phyloP scores from a whole-genome alignment of 2,888 invertebrate species.

The Epicampocera succincta region DNA sequence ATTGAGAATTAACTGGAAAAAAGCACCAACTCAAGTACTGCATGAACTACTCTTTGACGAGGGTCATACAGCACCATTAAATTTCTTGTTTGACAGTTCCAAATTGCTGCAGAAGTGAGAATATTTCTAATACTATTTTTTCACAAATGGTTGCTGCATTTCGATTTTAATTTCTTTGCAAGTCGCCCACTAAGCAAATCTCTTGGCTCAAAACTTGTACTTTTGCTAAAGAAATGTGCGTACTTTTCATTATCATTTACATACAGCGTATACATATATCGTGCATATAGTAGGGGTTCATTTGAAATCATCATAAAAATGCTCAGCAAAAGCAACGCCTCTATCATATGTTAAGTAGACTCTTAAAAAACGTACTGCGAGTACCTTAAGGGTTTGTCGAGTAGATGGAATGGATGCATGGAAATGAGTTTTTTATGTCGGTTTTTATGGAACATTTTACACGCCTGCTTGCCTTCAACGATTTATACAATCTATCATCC shows the following conservation, averaged over 20 bases:
- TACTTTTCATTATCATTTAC: slow-evolving; percentile 39
- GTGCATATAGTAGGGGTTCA: slow-evolving; percentile 3
- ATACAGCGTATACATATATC: not conserved
- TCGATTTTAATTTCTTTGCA: not conserved
- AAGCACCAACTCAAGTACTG: no score
- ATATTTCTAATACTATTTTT: no score
- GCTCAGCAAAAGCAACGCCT: slow-evolving; percentile 1
- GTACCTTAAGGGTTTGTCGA: slow-evolving; percentile 39
- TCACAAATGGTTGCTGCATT: no score
- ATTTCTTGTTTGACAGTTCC: not conserved
- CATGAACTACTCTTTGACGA: no score
- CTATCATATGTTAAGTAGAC: slow-evolving; percentile 39
- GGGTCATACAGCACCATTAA: no score
- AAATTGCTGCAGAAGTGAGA: no score
- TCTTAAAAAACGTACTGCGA: slow-evolving; percentile 8
- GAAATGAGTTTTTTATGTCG: slow-evolving; percentile 63
- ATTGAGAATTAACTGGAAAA: slow-evolving; percentile 1
- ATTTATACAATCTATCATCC: slow-evolving; percentile 60
- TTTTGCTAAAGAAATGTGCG: slow-evolving; percentile 38
- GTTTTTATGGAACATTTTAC: slow-evolving; percentile 64
- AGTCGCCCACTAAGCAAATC: not conserved
- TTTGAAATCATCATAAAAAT: slow-evolving; percentile 34
- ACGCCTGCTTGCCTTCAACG: slow-evolving; percentile 58
- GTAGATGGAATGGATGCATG: slow-evolving; percentile 39
- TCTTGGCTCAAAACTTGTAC: slow-evolving; percentile 1